Conservation (phyloP, 2,113 vertebrate species). For the Montifringilla adamsi region DNA sequence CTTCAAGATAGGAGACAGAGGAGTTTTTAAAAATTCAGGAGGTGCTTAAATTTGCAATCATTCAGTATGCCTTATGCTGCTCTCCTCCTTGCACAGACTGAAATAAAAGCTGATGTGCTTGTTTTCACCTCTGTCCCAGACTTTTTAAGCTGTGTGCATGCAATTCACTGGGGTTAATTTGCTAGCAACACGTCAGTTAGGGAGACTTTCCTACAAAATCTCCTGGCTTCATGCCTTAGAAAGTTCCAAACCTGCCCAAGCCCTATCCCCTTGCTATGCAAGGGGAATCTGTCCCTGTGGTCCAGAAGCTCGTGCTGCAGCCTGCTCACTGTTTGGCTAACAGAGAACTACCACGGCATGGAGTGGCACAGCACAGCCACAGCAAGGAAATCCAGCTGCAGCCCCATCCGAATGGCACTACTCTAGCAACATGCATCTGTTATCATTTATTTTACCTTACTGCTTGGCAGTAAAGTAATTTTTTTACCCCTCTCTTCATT, state of each 20-base stretch:
- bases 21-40: not conserved
- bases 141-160: not conserved
- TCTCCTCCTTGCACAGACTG: not conserved
- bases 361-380: fast-evolving
- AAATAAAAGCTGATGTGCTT: not conserved
- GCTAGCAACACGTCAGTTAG: not conserved
- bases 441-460: not conserved
- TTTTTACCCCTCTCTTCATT: not conserved
- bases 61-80: not conserved
- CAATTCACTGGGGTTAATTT: not conserved
- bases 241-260: not conserved
- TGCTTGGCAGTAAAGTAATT: not conserved
- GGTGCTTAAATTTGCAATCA: not conserved
- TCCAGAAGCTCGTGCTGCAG: not conserved
- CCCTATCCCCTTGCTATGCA: not conserved
- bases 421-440: not conserved
- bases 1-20: not conserved
- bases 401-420: not conserved
- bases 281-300: fast-evolving
- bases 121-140: not conserved
- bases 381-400: not conserved
- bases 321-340: not conserved
- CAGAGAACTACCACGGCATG: fast-evolving
- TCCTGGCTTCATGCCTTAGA: not conserved
- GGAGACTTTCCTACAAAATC: not conserved